Conservation (phyloP, 2,888 invertebrate species). For the Rhamnusium bicolor region DNA sequence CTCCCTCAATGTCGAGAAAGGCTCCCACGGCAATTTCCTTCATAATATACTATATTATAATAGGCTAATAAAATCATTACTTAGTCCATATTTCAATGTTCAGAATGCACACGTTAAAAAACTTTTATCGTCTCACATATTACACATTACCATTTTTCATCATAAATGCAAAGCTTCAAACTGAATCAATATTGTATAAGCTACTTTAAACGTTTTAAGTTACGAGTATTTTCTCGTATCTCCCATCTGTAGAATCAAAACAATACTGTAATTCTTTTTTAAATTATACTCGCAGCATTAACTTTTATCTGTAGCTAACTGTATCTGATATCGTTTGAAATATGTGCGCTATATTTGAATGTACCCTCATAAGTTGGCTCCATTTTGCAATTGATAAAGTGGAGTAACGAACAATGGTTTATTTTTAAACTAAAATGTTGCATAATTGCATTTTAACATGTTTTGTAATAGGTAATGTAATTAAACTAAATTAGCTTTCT, state of each 20-base stretch:
- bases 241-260: constrained; percentile 29
- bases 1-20: no score
- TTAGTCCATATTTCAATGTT: not conserved
- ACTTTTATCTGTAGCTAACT: constrained; percentile 12
- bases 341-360: constrained; percentile 26
- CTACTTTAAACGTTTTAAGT: constrained; percentile 3
- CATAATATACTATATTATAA: no score
- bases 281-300: constrained; percentile 14
- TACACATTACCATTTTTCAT: no score
- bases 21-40: no score
- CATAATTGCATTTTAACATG: not conserved
- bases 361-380: not conserved
- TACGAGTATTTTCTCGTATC: constrained; percentile 7
- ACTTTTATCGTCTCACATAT: no score
- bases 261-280: constrained; percentile 30
- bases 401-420: not conserved
- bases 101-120: not conserved
- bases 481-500: no score
- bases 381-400: constrained; percentile 13
- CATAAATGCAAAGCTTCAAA: not conserved
- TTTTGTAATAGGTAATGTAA: no score
- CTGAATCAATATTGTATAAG: not conserved
- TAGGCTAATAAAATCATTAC: not conserved
- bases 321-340: constrained; percentile 20
- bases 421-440: not conserved